Conservation (phyloP, 1,140 invertebrate genomes). For the Ceratitis capitata region DNA sequence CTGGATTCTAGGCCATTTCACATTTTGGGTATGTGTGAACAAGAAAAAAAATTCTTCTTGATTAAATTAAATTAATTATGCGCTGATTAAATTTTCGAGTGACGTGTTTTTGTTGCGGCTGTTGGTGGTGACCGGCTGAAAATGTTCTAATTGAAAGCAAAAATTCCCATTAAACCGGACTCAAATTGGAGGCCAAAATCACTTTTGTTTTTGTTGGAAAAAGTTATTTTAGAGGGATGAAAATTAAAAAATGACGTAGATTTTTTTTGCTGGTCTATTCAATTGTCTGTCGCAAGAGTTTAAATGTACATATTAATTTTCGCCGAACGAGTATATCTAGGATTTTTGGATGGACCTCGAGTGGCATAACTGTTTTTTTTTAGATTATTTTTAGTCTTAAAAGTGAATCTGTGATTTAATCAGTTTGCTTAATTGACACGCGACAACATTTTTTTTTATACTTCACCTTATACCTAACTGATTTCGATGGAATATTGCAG, state of each 20-base stretch:
- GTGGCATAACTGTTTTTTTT: no score
- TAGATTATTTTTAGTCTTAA: no score
- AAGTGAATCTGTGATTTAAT: no score
- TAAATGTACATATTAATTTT: background rate
- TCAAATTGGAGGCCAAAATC: no score
- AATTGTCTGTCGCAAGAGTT: background rate
- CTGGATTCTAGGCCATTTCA: background rate
- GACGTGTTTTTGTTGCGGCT: background rate
- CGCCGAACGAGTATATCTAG: background rate
- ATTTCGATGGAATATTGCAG: no score
- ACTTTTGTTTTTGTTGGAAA: background rate
- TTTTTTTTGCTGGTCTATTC: background rate
- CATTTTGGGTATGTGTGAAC: background rate
- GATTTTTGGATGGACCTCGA: no score
- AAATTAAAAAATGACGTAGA: background rate
- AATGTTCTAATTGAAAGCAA: background rate
- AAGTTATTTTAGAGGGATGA: no score
- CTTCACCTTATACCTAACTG: no score
- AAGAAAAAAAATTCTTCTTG: no score
- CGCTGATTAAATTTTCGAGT: slow-evolving; percentile 18
- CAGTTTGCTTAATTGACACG: no score
- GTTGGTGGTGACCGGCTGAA: background rate
- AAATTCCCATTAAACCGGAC: background rate
- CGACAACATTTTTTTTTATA: no score
- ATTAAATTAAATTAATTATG: slow-evolving; percentile 29